Conservation (phyloP, 2,797 vertebrate species). For the Hydrolagus colliei region DNA sequence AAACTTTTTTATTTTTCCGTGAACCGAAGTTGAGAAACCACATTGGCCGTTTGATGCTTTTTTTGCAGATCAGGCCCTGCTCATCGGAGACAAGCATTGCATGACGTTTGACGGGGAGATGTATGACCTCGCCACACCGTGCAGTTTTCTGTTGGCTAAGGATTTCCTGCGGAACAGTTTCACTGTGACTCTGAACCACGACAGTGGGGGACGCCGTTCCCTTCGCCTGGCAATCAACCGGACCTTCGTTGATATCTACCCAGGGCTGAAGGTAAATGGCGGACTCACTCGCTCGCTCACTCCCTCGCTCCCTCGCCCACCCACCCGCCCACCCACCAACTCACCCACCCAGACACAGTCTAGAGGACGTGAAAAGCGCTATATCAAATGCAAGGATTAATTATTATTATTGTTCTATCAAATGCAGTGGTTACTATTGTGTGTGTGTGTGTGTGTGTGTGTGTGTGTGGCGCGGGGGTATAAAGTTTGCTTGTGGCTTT, state of each 20-base stretch:
- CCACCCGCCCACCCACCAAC: too few relatives aligned
- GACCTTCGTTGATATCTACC: conserved; percentile 51
- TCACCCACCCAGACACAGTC: too few relatives aligned
- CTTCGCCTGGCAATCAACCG: conserved; percentile 59
- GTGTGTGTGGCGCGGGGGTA: too few relatives aligned
- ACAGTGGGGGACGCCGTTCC: conserved; percentile 38
- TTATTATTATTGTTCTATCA: too few relatives aligned
- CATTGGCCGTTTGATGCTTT: neutral
- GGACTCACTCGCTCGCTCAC: neutral
- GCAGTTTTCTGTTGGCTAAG: conserved; percentile 64
- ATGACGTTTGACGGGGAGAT: conserved; percentile 71
- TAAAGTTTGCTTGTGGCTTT: neutral
- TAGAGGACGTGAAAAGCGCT: too few relatives aligned
- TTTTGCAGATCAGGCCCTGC: conserved; percentile 62
- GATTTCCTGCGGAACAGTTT: conserved; percentile 55
- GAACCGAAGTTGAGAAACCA: neutral
- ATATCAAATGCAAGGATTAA: too few relatives aligned
- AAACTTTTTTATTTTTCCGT: too few relatives aligned
- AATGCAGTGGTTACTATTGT: too few relatives aligned
- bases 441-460: too few relatives aligned
- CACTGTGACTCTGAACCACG: conserved; percentile 51
- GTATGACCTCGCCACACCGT: conserved; percentile 56
- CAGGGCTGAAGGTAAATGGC: conserved; percentile 55
- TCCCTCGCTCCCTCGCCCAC: too few relatives aligned
- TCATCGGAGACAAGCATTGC: conserved; percentile 63